Base-by-base conservation (phyloP, 2,888 invertebrate species). In the Trissoscelio sp. region DNA sequence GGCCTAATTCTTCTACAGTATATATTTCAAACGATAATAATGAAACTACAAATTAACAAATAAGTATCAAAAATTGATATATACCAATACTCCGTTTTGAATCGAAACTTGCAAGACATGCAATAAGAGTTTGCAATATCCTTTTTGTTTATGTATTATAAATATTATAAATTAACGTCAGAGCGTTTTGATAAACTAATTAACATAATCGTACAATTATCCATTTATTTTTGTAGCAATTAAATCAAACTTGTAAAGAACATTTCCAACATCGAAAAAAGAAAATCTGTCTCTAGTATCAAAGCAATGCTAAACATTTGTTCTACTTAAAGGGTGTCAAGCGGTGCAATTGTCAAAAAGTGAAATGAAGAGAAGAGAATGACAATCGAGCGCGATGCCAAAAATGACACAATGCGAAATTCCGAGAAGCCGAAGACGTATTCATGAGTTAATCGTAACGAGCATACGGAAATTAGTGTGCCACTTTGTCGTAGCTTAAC, bases 401-500 rank as follows among this genome's bases (percentile, higher is more conserved):
- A 66, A 66, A 66, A 24, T 37, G 37, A 51, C 51, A 39, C 18
- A 37, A 51, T 37, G 12, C 11, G 11, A n/a, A 55, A 28, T 69
- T 31, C 16, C n/a, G 16, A 44, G 46, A 70, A 34, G 24, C 6
- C 11, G n/a, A n/a, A 16, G 42, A 67, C 16, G 53, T 58, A 58
- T 70, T 72, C 28, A 39, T 31, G 53, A 31, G 42, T 53, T 18
- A 53, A 73, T 42, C 12, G 20, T 37, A 44, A 53, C 22, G 24
- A 73, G 42, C 39, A 51, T 53, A 12, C 44, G 31, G n/a, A 48
- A 58, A 74, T 55, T 46, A 37, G 14, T 57, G 66, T 74, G 20
- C 42, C 18, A 64, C 44, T 60, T 64, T 55, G 31, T 64, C 31
- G 42, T 31, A 57, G 34, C 39, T 74, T 46, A 66, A 48, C 11